Percentiles rank a stretch among this genome's conserved stretches.
Evolutionary conservation across 2,113 vertebrate genomes (phyloP).

Genomic region (Ameiurus melas): DNA sequence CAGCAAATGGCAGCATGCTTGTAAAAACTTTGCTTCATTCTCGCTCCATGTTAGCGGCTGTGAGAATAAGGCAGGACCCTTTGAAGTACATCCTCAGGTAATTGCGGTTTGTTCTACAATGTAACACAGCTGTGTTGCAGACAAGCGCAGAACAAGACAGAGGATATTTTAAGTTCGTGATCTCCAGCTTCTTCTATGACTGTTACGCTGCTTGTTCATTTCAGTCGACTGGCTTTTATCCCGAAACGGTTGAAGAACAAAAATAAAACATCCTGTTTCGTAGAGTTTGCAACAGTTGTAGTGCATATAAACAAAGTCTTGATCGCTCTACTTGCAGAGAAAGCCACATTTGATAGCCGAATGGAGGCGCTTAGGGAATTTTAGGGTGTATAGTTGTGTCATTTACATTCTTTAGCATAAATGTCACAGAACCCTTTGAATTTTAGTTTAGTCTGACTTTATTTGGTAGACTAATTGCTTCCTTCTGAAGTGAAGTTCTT

Average conservation of each 20-base stretch:
- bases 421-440: conserved; percentile 29
- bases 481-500: conserved; percentile 30
- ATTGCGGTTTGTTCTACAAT: conserved; percentile 32
- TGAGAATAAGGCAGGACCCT: conserved; percentile 1
- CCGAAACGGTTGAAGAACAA: background rate
- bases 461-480: conserved; percentile 34
- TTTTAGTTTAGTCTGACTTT: conserved; percentile 19
- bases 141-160: background rate
- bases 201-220: background rate
- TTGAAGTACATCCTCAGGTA: conserved; percentile 42
- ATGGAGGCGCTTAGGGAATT: background rate
- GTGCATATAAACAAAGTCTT: background rate
- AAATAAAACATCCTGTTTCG: conserved; percentile 6
- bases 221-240: conserved; percentile 1
- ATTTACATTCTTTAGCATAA: conserved; percentile 14
- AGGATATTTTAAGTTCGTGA: background rate
- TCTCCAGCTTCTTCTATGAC: background rate
- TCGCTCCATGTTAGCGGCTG: conserved; percentile 1
- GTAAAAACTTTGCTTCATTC: background rate
- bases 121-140: conserved; percentile 34
- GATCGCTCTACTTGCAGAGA: background rate
- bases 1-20: conserved; percentile 15
- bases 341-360: background rate
- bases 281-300: background rate
- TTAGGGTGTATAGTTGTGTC: conserved; percentile 9